Base-by-base conservation (phyloP, 2,797 vertebrate species). In the Lateolabrax maculatus region DNA sequence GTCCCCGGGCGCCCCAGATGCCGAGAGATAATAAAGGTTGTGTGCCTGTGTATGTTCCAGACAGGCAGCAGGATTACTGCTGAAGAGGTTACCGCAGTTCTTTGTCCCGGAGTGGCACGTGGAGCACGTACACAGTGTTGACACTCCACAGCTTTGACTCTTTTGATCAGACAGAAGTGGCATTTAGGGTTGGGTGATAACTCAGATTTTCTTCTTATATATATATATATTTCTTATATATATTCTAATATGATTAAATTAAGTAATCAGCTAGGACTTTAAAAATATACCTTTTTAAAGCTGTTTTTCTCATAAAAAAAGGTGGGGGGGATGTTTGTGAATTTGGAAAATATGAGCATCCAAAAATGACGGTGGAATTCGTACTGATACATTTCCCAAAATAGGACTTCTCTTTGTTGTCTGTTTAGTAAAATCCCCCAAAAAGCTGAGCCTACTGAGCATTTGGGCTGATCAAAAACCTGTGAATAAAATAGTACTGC, bases 1-100 rank as follows among this genome's bases (percentile, higher is more conserved):
- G 79, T 83, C 86, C 88, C 65, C 68, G 72, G 81, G 81, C 84
- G 85, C 56, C 87, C 81, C 77, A 85, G 77, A 89, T 77, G 83
- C 56, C 29, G 69, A 25, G 70, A 65, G 63, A 87, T 83, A 82
- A 82, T 86, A 79, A 84, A 44, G 77, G 56, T 76, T 78, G 36
- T 64, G 60, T 43, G 13, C 48, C 27, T 31, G 15, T 49, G 44
- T 49, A 36, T 43, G 56, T 83, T 73, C 81, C 77, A 88, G 85
- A 80, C 66, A 80, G 83, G 46, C 73, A 58, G 64, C 16, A 41
- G 70, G 75, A 87, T 86, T 83, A 90, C 55, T 56, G 57, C 73
- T 74, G 53, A 65, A 79, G 83, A 85, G 78, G 75, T 75, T 72
- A 63, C 60, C 61, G 48, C 67, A 71, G 65, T 72, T 83, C 77